phyloP scores from a whole-genome alignment of 2,113 vertebrate genomes.

The Galbula dea region DNA sequence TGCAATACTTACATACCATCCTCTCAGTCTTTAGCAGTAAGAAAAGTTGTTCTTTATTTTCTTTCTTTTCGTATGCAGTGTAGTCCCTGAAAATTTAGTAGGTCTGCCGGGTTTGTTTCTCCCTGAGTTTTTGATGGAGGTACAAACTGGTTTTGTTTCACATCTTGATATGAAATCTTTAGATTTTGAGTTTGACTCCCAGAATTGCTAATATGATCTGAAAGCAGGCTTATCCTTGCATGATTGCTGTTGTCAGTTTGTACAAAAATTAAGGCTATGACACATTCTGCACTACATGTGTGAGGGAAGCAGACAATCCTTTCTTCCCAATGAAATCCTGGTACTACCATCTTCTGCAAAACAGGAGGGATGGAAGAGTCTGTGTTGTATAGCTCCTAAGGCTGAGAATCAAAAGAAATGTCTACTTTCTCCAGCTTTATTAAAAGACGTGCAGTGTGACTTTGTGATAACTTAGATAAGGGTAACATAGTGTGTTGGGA shows the following conservation, averaged over 20 bases:
- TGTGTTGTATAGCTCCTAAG: not conserved
- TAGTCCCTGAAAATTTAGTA: not conserved
- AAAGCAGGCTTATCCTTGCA: not conserved
- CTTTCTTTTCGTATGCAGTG: not conserved
- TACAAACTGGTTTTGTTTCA: not conserved
- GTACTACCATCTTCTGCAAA: not conserved
- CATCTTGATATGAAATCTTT: not conserved
- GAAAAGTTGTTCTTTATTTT: not conserved
- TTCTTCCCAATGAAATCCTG: fast-evolving
- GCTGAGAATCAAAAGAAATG: not conserved
- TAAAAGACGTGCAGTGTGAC: not conserved
- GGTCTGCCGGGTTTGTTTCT: not conserved
- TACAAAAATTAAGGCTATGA: not conserved
- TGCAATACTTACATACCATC: no score
- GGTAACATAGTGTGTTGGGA: not conserved
- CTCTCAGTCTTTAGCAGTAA: no score
- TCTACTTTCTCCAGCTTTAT: not conserved
- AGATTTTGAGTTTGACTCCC: not conserved
- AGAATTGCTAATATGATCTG: not conserved
- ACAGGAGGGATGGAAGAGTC: not conserved
- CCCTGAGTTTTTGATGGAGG: not conserved
- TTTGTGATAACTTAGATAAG: not conserved
- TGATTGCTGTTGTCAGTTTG: not conserved
- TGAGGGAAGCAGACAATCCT: not conserved
- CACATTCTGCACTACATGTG: no score